A percentile compares a stretch with the other conserved stretches of the same genome.
Conservation (phyloP, 1,140 invertebrate genomes). For the Scaptomyza hsui region DNA sequence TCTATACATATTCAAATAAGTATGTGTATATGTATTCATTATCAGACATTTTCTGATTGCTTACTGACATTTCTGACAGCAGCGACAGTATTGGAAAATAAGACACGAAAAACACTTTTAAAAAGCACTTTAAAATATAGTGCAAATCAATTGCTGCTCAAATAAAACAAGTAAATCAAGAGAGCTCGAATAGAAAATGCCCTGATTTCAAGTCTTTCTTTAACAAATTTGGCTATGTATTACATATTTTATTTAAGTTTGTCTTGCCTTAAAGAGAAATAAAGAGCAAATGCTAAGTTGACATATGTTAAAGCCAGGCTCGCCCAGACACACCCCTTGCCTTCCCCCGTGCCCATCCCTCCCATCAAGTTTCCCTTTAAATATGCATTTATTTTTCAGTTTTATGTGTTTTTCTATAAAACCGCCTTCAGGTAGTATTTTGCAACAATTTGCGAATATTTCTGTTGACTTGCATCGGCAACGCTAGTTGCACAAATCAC, state of each 20-base stretch:
- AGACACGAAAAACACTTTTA: not conserved
- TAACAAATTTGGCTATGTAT: no score
- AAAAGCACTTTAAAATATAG: not conserved
- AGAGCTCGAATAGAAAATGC: no score
- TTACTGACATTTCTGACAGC: not conserved
- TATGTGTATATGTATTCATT: not conserved
- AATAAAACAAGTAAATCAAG: not conserved
- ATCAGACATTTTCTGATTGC: not conserved
- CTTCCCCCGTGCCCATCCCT: no score
- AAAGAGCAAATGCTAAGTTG: no score
- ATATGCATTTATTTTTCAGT: no score
- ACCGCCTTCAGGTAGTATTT: conserved; percentile 20
- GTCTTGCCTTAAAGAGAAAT: no score
- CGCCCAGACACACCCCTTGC: no score
- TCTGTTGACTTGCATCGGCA: conserved; percentile 26
- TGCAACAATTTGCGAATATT: conserved; percentile 30
- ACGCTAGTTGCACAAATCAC: conserved; percentile 22
- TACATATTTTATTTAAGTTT: no score
- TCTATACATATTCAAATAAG: not conserved
- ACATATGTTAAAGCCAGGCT: no score
- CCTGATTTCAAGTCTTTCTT: no score
- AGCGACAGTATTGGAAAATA: not conserved
- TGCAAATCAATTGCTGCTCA: not conserved
- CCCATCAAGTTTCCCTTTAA: no score
- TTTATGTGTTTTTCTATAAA: not conserved